Evolutionary conservation across 2,888 invertebrate genomes (phyloP).

Genomic region (Arge pagana): DNA sequence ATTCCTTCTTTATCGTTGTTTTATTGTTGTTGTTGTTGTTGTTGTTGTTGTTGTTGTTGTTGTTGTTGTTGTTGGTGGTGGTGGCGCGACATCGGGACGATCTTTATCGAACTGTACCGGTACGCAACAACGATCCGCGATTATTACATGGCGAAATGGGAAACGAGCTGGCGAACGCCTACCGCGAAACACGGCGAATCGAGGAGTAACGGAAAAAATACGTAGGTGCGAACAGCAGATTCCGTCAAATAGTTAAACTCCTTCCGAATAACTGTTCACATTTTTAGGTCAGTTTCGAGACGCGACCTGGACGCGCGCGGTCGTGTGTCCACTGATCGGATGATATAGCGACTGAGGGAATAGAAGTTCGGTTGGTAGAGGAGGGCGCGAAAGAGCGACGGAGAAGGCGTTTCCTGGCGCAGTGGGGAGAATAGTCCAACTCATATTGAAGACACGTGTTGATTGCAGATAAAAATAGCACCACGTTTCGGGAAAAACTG

Average conservation of each 20-base stretch:
- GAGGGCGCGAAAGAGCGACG: conserved; percentile 11
- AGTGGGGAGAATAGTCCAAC: conserved; percentile 26
- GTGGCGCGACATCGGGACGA: too few species aligned
- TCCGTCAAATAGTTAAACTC: too few species aligned
- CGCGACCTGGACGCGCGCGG: conserved; percentile 11
- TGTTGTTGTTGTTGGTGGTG: too few species aligned
- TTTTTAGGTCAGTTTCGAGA: conserved; percentile 29
- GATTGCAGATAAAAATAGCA: conserved; percentile 13
- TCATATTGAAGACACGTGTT: conserved; percentile 10
- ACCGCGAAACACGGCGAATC: not conserved
- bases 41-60: too few species aligned
- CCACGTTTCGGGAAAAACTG: not conserved
- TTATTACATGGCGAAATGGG: too few species aligned
- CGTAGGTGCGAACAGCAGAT: too few species aligned
- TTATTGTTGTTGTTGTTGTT: too few species aligned
- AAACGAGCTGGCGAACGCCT: not conserved
- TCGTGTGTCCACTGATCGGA: conserved; percentile 23
- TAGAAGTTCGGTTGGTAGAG: conserved; percentile 23
- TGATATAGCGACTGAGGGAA: conserved; percentile 25
- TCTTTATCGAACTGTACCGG: too few species aligned
- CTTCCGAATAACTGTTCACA: conserved; percentile 29
- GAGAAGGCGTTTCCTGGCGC: conserved; percentile 28
- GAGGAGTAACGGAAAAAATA: not conserved
- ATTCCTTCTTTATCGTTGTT: too few species aligned
- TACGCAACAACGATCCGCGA: too few species aligned